Base-by-base conservation (phyloP, 2,797 vertebrate species). In the Cygnus olor region DNA sequence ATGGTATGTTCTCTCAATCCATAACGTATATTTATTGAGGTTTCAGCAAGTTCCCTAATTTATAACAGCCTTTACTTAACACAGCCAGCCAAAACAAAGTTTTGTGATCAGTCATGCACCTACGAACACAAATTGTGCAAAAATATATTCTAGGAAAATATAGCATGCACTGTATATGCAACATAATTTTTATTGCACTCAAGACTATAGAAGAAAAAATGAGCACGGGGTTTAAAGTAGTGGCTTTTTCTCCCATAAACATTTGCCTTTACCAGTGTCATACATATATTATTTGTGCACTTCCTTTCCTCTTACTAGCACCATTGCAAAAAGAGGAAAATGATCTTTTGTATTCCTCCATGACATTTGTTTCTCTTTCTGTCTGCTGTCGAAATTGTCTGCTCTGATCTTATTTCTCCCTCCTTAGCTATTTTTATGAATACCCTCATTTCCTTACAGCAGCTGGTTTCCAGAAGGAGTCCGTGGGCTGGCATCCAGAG, bases 291-390 rank as follows among this genome's bases (percentile, higher is more conserved):
- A 47, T 45, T 65, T 30, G 8, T 68, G 64, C 3, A 5, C 19
- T n/a, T 45, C 69, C 34, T 89, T 78, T 64, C 80, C 45, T 87
- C 63, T 56, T 66, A 60, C 38, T 80, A 77, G 16, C 40, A 78
- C 27, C 19, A 34, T 21, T 79, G 73, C 47, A 65, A 13, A 34
- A 27, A 25, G 22, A 72, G 5, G 14, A 57, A 64, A 58, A 72
- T 27, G 19, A 32, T 40, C 19, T 73, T 73, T 80, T 77, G 47
- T 44, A 34, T 88, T 86, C 21, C 60, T 77, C 44, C 21, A 11
- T 32, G 30, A 44, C n/a, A 80, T 87, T 82, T 88, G 34, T 86
- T 88, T 91, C 61, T 64, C 25, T 85, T 93, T 93, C 56, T 90
- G 5, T 40, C 34, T 82, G 60, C 57, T 87, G 53, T 34, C 79